phyloP scores from a whole-genome alignment of 2,888 invertebrate genomes.

The Trichacis sp. region DNA sequence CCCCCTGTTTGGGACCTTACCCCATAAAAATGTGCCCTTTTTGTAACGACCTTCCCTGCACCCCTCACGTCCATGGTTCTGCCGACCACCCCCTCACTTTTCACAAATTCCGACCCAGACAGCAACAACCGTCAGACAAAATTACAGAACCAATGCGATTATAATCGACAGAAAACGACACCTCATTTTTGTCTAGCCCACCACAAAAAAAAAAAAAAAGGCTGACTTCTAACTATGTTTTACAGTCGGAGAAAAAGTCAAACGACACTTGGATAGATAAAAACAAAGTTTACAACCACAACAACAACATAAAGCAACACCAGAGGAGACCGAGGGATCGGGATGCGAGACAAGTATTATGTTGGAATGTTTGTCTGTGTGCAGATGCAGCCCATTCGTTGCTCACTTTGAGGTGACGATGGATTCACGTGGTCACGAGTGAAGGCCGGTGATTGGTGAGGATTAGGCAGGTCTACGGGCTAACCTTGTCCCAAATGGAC shows the following conservation, averaged over 20 bases:
- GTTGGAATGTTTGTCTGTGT: constrained; percentile 71
- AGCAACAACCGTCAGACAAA: too few species aligned
- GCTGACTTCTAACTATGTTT: constrained; percentile 38
- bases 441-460: constrained; percentile 59
- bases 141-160: too few species aligned
- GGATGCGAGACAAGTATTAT: constrained; percentile 63
- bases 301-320: constrained; percentile 14
- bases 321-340: constrained; percentile 42
- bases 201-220: constrained; percentile 31
- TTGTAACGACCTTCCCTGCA: not conserved
- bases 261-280: constrained; percentile 28
- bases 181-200: constrained; percentile 41
- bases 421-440: constrained; percentile 59
- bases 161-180: constrained; percentile 15
- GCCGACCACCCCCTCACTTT: too few species aligned
- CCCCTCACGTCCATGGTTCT: not conserved
- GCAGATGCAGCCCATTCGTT: constrained; percentile 70
- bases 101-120: too few species aligned
- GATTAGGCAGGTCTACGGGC: constrained; percentile 65
- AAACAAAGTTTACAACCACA: constrained; percentile 26
- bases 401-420: constrained; percentile 65
- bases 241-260: constrained; percentile 32
- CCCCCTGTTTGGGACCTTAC: not conserved
- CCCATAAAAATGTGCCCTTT: too few species aligned
- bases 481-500: constrained; percentile 32